phyloP scores from a whole-genome alignment of 23 tunicate genomes.

The Styela clava region DNA sequence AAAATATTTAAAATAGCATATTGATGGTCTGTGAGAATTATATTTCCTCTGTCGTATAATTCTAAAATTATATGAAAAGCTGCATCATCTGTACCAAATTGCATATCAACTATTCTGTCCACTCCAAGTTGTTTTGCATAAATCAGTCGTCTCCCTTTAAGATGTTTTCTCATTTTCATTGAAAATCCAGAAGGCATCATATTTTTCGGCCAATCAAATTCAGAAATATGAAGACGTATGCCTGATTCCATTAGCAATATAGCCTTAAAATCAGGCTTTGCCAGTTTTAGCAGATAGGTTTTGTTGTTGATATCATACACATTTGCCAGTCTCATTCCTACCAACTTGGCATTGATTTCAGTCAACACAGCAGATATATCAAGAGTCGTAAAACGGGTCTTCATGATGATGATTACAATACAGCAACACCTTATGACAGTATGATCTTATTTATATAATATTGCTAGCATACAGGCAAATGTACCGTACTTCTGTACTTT shows the following conservation, averaged over 20 bases:
- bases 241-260: slow-evolving; percentile 90
- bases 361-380: slow-evolving; percentile 79
- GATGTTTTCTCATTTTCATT: slow-evolving; percentile 83
- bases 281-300: slow-evolving; percentile 82
- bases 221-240: slow-evolving; percentile 79
- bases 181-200: slow-evolving; percentile 86
- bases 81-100: slow-evolving; percentile 89
- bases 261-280: slow-evolving; percentile 67
- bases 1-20: slow-evolving; percentile 69
- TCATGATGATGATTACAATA: no score
- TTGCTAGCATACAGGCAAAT: no score
- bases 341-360: slow-evolving; percentile 68
- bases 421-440: no score
- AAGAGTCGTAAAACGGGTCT: slow-evolving; percentile 72
- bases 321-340: slow-evolving; percentile 81
- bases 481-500: no score
- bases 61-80: slow-evolving; percentile 85
- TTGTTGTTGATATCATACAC: slow-evolving; percentile 91
- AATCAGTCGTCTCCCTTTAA: slow-evolving; percentile 75
- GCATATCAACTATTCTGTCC: slow-evolving; percentile 89
- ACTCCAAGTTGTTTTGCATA: slow-evolving; percentile 79
- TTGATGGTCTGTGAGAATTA: slow-evolving; percentile 64
- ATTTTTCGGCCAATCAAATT: slow-evolving; percentile 99
- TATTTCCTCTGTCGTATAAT: slow-evolving; percentile 90
- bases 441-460: no score